These are phyloP conservation scores for Oncorhynchus gorbuscha DNA, from an alignment of 2,113 vertebrate species.

Conservation along the genomic window DNA sequence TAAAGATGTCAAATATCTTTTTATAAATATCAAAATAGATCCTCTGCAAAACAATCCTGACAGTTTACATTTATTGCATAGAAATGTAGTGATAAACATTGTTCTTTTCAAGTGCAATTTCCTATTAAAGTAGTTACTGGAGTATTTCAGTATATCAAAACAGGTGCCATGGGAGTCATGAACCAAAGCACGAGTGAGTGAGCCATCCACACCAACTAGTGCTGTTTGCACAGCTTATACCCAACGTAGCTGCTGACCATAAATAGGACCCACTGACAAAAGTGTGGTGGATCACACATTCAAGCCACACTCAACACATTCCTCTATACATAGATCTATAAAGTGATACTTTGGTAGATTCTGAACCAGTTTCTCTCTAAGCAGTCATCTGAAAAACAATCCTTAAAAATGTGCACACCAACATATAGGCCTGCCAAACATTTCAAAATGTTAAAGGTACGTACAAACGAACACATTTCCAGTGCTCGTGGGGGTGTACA, in stretches of 20 bases:
- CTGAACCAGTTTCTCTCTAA: background rate
- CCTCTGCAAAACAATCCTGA: slow-evolving; percentile 77
- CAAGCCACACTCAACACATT: background rate
- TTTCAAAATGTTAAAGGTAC: background rate
- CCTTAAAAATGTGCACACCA: background rate
- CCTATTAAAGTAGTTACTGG: slow-evolving; percentile 40
- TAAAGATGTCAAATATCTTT: slow-evolving; percentile 84
- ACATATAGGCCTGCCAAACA: background rate
- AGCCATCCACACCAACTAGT: background rate
- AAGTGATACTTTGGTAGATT: background rate
- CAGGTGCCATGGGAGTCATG: slow-evolving; percentile 1
- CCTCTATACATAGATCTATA: background rate
- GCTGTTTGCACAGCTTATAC: background rate
- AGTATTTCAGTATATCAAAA: slow-evolving; percentile 22
- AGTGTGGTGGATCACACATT: background rate
- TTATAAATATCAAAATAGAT: slow-evolving; percentile 95
- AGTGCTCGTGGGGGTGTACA: background rate
- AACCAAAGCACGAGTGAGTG: background rate
- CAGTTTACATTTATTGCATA: slow-evolving; percentile 84
- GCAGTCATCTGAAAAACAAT: background rate
- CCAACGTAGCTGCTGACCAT: background rate
- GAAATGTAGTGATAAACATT: slow-evolving; percentile 83
- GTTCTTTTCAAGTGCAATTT: slow-evolving; percentile 56
- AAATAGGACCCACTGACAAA: background rate
- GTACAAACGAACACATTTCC: background rate